Percentiles rank a stretch among this genome's conserved stretches.
phyloP scores from a whole-genome alignment of 2,888 invertebrate species.

The Pseudolycoriella hygida region DNA sequence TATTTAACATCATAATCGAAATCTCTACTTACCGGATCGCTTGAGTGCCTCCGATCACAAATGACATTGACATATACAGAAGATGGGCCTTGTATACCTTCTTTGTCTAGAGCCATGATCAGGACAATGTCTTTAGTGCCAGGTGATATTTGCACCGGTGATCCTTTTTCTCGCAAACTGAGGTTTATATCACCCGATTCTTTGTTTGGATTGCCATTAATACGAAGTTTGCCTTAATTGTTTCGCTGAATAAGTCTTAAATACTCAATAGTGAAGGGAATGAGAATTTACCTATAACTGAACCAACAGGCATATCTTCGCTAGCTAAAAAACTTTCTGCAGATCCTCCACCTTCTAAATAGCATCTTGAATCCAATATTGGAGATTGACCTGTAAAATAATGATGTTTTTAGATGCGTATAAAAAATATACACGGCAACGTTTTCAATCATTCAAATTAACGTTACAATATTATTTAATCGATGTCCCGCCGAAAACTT shows the following conservation, averaged over 20 bases:
- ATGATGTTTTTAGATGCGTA: no score
- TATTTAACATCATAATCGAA: no score
- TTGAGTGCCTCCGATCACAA: conserved; percentile 60
- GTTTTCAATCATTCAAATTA: no score
- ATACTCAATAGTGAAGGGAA: no score
- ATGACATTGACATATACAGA: conserved; percentile 75
- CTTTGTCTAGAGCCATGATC: conserved; percentile 62
- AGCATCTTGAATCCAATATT: conserved; percentile 71
- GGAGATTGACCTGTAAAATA: conserved; percentile 28
- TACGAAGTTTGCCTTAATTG: conserved; percentile 34
- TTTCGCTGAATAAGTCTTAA: no score
- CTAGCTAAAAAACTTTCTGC: conserved; percentile 82
- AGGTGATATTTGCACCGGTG: conserved; percentile 58
- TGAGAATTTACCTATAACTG: conserved; percentile 48
- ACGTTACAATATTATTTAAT: no score
- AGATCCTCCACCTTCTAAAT: conserved; percentile 75
- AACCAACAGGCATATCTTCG: conserved; percentile 67
- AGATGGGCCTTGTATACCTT: conserved; percentile 64
- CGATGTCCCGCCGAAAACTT: no score
- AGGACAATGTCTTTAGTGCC: conserved; percentile 68
- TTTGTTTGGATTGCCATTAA: conserved; percentile 62
- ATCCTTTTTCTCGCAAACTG: conserved; percentile 58
- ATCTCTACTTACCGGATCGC: conserved; percentile 46
- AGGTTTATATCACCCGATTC: conserved; percentile 58
- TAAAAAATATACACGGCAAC: no score